Base-by-base conservation (phyloP, 2,797 vertebrate species). In the Sarcophilus harrisii region DNA sequence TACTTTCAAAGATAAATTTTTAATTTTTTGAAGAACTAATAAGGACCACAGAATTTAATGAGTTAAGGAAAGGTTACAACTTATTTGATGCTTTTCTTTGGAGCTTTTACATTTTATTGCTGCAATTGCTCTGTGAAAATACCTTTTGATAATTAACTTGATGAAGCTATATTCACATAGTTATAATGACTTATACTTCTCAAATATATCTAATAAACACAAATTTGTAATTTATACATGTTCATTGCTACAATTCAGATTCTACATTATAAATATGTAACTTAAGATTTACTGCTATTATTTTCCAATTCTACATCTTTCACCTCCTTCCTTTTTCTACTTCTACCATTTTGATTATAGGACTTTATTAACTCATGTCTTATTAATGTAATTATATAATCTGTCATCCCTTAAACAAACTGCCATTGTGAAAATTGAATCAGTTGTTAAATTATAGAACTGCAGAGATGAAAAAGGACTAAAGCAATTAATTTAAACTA, bases 21-120 rank as follows among this genome's bases (percentile, higher is more conserved):
- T 73, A 11, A 92, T 60, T n/a, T 45, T 94, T 60, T 89, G 27
- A 94, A 14, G 93, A 21, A 30, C 92, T 81, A 95, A 81, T 59
- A 94, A 66, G 5, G 59, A 93, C 38, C 38, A 52, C 13, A 93
- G 58, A 58, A 32, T 60, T 52, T 49, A 62, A 89, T 52, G 28
- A 90, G 94, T 57, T 57, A 29, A 89, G 0, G 73, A 54, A 29
- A 94, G 59, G 87, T 21, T 52, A 28, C 13, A 92, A 49, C 13
- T 21, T 57, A 45, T 21, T 24, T 58, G 59, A 49, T 45, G 73
- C 0, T 32, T 32, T 13, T 58, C 2, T 38, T 27, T 66, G 93
- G 57, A 81, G n/a, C n/a, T 54, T 38, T 90, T 55, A 55, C 0
- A 91, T 57, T 81, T 91, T 91, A 57, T 10, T 0, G 57, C 3